Conservation (phyloP, 2,888 invertebrate genomes). For the Myopa tessellatipennis region DNA sequence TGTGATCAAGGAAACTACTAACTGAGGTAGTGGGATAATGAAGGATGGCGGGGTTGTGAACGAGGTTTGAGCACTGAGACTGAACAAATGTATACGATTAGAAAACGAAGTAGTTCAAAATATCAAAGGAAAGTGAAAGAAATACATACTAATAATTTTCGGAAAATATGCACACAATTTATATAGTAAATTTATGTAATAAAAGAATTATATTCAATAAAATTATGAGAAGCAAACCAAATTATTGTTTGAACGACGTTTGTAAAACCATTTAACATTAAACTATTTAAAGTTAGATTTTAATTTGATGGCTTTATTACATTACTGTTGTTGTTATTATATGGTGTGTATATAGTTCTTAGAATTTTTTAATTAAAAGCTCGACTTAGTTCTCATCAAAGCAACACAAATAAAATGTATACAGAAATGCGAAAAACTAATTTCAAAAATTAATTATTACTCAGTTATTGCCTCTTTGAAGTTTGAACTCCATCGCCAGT, state of each 20-base stretch:
- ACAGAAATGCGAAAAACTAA: constrained; percentile 49
- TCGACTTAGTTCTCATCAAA: constrained; percentile 39
- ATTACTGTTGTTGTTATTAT: constrained; percentile 33
- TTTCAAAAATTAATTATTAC: constrained; percentile 60
- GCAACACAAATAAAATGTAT: constrained; percentile 54
- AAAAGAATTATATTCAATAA: constrained; percentile 34
- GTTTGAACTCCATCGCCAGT: constrained; percentile 93
- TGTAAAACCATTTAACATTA: constrained; percentile 51
- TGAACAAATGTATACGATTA: constrained; percentile 29
- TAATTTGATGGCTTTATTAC: constrained; percentile 24
- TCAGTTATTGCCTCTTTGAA: constrained; percentile 95
- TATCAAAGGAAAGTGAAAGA: constrained; percentile 33
- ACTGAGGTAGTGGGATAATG: background rate
- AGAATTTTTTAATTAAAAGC: constrained; percentile 36
- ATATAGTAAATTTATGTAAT: constrained; percentile 10
- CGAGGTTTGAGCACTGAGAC: constrained; percentile 20
- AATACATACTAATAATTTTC: constrained; percentile 44
- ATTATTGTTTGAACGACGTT: constrained; percentile 42
- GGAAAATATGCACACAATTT: constrained; percentile 43
- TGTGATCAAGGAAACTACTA: background rate
- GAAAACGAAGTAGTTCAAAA: constrained; percentile 29
- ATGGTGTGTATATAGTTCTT: constrained; percentile 31
- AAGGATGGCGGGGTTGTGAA: background rate
- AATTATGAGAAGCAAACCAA: constrained; percentile 43
- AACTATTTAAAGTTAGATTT: constrained; percentile 47